These are phyloP conservation scores for Dreissena rostriformis DNA, from an alignment of 1,140 invertebrate species.

Conservation along the genomic window DNA sequence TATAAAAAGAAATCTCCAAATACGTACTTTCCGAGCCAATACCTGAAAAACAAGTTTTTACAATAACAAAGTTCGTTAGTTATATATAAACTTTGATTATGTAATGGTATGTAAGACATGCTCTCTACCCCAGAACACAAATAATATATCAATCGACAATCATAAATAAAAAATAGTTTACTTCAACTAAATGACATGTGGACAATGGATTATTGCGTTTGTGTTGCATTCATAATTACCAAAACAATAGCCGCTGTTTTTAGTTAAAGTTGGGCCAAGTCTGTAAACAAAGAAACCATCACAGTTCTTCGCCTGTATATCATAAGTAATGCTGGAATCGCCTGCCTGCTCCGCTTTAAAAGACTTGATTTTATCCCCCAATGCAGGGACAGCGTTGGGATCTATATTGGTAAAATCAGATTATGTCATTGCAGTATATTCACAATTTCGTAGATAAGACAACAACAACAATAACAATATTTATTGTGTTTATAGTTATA, in stretches of 20 bases:
- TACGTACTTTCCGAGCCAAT: conserved; percentile 17
- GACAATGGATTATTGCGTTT: not conserved
- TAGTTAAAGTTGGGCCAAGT: not conserved
- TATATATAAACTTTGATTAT: not conserved
- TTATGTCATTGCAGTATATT: too few relatives aligned
- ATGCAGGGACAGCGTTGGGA: too few relatives aligned
- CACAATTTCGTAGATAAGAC: too few relatives aligned
- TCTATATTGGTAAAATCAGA: too few relatives aligned
- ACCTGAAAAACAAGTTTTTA: conserved; percentile 6
- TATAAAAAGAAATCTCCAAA: not conserved
- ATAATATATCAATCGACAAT: not conserved
- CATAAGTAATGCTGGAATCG: too few relatives aligned
- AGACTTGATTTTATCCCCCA: too few relatives aligned
- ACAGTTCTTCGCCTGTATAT: too few relatives aligned
- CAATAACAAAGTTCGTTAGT: not conserved
- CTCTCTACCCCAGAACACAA: not conserved
- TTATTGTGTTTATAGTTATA: too few relatives aligned
- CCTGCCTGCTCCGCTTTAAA: too few relatives aligned
- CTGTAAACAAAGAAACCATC: not conserved
- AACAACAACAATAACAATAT: too few relatives aligned
- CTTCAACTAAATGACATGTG: not conserved
- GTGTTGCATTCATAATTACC: not conserved
- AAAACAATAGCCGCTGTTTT: not conserved
- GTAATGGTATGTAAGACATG: not conserved
- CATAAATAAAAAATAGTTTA: not conserved